Evolutionary conservation across 2,113 vertebrate genomes (phyloP), one percentile per base, ranked within the genome.

Genomic region (Embiotoca jacksoni): DNA sequence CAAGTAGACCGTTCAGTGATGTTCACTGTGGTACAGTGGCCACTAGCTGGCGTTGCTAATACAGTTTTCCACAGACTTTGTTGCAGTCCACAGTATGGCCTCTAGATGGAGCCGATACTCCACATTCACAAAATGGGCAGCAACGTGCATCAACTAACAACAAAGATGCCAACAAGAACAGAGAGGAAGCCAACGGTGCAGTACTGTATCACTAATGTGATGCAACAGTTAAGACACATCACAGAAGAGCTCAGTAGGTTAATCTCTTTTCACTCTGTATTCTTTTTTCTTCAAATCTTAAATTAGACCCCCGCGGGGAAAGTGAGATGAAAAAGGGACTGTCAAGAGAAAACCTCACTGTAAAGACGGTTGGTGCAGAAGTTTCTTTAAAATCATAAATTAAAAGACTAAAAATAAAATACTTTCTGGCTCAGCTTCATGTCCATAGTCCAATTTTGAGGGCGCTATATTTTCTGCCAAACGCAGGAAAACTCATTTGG

Each of bases 21-120:
- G 32, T 5, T 14, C 35, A 62, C 0, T 68, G 56, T 35, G 14
- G 14, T 4, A 9, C n/a, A 9, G 23, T 74, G 76, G 32, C 83
- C 89, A 87, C 69, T 57, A 86, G 91, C 33, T 75, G 83, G 87
- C 47, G 87, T 3, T 50, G 54, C 53, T 79, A 41, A 68, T 11
- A 53, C 47, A 75, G 31, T 80, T 66, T 35, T 15, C 58, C 9
- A n/a, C 54, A 33, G 46, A 10, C 7, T 64, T 6, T 37, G 44
- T 31, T n/a, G 16, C 35, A 81, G 37, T 71, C 0, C 61, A 64
- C 52, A 23, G 10, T 71, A 13, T 55, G 36, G 35, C 83, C 93
- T 86, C 85, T 69, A 56, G 87, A 68, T 82, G 88, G 63, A 9
- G 65, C 2, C 30, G 1, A 68, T 9, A 7, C 15, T 31, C 55